Conservation (phyloP, 2,888 invertebrate species). For the Philhelius pedissequus region DNA sequence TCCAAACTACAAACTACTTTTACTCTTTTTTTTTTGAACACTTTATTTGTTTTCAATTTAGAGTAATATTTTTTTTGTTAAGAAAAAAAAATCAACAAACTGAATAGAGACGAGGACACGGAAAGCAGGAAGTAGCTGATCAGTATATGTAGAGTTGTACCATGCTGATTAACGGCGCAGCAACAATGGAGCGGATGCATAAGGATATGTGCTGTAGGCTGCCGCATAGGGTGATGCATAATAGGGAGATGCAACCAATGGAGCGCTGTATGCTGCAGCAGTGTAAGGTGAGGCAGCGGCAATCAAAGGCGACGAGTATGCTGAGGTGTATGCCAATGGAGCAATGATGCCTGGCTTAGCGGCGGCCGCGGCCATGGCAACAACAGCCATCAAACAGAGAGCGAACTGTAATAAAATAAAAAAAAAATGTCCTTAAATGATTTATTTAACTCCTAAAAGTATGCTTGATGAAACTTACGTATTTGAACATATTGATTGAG, state of each 20-base stretch:
- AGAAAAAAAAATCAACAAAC: slow-evolving; percentile 19
- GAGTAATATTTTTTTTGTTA: not conserved
- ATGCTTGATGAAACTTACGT: slow-evolving; percentile 71
- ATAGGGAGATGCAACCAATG: slow-evolving; percentile 71
- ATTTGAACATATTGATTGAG: slow-evolving; percentile 75
- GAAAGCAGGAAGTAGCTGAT: not conserved
- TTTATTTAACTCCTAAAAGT: not conserved
- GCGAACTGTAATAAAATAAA: slow-evolving; percentile 44
- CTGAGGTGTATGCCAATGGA: slow-evolving; percentile 71
- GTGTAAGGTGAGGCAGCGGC: slow-evolving; percentile 71
- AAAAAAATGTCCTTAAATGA: not conserved
- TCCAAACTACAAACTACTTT: not conserved
- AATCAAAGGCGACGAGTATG: slow-evolving; percentile 71
- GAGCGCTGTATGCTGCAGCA: slow-evolving; percentile 69
- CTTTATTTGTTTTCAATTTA: slow-evolving; percentile 37
- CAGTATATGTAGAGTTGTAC: not conserved
- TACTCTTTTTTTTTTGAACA: not conserved
- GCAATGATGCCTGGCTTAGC: slow-evolving; percentile 74
- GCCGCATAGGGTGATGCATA: slow-evolving; percentile 72
- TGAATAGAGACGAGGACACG: not conserved
- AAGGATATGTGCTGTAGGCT: slow-evolving; percentile 72
- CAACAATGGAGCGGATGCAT: slow-evolving; percentile 50
- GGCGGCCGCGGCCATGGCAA: slow-evolving; percentile 72
- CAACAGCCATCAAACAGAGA: slow-evolving; percentile 73
- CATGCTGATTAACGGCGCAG: slow-evolving; percentile 49